Evolutionary conservation across 2,888 invertebrate genomes (phyloP), one percentile per base, ranked within the genome.

Genomic region (Lysandra bellargus): DNA sequence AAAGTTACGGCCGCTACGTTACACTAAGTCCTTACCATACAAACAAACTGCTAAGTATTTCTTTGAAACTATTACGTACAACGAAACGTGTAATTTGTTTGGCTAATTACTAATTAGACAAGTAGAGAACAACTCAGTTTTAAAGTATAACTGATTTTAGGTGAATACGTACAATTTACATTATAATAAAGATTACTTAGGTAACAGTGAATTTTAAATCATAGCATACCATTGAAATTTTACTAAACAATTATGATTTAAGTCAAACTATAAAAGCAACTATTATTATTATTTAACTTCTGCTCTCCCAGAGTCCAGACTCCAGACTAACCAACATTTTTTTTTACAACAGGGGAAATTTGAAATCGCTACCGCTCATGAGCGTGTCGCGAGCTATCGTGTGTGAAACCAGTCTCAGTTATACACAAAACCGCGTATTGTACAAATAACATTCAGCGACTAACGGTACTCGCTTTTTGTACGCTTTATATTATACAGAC

Each of bases 361-460:
- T 7, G 0, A 74, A 75, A n/a, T 37, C 80, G 80, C 80, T 79
- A 72, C 79, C 75, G 76, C 77, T 69, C 64, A 74, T 57, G 69
- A 33, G 17, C 72, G 17, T 60, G 60, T 79, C 44, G 61, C 72
- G 57, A 78, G 14, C 40, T 33, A 40, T 75, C 76, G 79, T 78
- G 79, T 79, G 80, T 82, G 81, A 83, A 81, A 82, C 80, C 81
- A 80, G 83, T 78, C 81, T 80, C 79, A 79, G 79, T 78, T 83
- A 81, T 81, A 80, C 80, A 82, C 81, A 79, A 81, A 83, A 82
- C 72, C 81, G 80, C 79, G 81, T 81, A 81, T 81, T 82, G 80
- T 81, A 78, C 78, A 81, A 79, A 80, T 80, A 82, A 80, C 80
- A 80, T 81, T 80, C 82, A 81, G 80, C 82, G 80, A 64, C 53